Evolutionary conservation across 2,797 vertebrate species (phyloP).

Genomic region (Tinamus major): DNA sequence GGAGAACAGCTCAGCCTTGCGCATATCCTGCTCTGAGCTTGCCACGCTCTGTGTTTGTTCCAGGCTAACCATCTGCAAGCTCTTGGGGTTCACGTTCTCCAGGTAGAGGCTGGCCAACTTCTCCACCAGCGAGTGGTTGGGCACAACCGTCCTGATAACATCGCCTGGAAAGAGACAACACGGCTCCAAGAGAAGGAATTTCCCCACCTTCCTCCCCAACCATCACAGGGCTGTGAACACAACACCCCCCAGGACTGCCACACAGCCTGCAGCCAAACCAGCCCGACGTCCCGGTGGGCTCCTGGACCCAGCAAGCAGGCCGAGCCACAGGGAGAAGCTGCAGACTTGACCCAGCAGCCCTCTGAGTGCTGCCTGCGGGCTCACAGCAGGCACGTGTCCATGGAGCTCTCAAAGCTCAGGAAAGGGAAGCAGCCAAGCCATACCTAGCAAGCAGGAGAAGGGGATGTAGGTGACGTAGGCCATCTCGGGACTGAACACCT

Average conservation of each 20-base stretch:
- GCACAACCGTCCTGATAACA: conserved; percentile 86
- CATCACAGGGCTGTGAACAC: not conserved
- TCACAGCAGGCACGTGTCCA: accelerated
- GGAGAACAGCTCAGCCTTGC: conserved; percentile 71
- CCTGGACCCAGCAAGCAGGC: not conserved
- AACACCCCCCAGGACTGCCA: not conserved
- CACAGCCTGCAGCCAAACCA: not conserved
- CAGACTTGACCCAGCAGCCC: not conserved
- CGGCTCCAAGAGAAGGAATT: not conserved
- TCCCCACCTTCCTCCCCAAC: no score
- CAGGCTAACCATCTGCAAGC: conserved; percentile 28
- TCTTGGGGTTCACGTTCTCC: conserved; percentile 84
- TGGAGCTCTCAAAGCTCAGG: not conserved
- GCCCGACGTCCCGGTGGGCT: not conserved
- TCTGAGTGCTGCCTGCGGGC: not conserved
- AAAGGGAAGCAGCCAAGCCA: not conserved
- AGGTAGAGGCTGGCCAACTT: conserved; percentile 88
- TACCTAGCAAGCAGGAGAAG: conserved; percentile 96
- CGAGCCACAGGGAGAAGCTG: not conserved
- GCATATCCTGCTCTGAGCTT: conserved; percentile 51
- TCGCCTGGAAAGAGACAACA: conserved; percentile 83
- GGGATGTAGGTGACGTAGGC: conserved; percentile 94
- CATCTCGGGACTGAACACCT: conserved; percentile 95
- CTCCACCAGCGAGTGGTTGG: conserved; percentile 91
- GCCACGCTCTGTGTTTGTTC: not conserved